phyloP scores from a whole-genome alignment of 2,797 vertebrate genomes.

The Sebastes kiyomatsui region DNA sequence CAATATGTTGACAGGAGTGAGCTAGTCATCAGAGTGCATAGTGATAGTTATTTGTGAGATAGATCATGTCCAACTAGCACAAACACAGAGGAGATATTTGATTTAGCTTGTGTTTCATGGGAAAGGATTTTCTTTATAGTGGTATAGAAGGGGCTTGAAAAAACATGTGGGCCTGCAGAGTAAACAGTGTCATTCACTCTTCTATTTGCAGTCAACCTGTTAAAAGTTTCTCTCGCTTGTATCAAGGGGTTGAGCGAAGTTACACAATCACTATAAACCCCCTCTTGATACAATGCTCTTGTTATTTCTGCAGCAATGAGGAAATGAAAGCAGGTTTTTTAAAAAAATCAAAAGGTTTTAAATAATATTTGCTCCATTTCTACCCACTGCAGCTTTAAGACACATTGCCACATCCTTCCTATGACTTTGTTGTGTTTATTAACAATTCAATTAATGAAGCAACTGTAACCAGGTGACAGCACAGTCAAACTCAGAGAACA shows the following conservation, averaged over 20 bases:
- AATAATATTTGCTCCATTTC: too few species aligned
- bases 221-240: background rate
- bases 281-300: background rate
- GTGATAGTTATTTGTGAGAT: background rate
- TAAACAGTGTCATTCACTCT: conserved; percentile 20
- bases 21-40: conserved; percentile 2
- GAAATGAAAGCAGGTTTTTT: background rate
- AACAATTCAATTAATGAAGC: background rate
- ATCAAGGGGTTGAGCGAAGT: background rate
- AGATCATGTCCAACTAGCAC: background rate
- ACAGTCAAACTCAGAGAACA: background rate
- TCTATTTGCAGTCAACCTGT: conserved; percentile 37
- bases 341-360: rapidly evolving
- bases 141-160: background rate
- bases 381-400: background rate
- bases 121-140: conserved; percentile 3
- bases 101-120: conserved; percentile 10
- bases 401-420: background rate
- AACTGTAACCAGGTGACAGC: background rate
- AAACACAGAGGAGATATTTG: background rate
- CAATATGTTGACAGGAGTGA: conserved; percentile 23
- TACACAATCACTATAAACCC: background rate
- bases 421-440: background rate
- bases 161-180: background rate
- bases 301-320: background rate